phyloP scores from a whole-genome alignment of 2,888 invertebrate species.

The Smittia aterrima region DNA sequence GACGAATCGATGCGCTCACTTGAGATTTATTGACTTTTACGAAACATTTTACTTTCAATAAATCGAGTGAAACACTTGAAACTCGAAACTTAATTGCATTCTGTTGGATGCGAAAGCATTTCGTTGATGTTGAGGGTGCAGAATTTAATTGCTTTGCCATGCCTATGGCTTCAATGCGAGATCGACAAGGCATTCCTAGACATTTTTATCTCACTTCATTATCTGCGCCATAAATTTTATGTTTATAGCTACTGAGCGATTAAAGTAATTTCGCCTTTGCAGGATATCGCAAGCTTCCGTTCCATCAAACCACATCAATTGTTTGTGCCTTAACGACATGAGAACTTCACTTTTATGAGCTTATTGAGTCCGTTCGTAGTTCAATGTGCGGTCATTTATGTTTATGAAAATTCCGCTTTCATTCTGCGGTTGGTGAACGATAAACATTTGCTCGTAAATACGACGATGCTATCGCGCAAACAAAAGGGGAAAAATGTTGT shows the following conservation, averaged over 20 bases:
- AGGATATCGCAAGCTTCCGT: not conserved
- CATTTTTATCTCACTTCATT: conserved; percentile 40
- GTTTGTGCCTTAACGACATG: conserved; percentile 1
- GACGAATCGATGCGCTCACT: not conserved
- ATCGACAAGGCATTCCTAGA: not conserved
- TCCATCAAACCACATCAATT: conserved; percentile 1
- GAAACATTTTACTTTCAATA: not conserved
- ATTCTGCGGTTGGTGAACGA: not conserved
- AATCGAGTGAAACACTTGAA: not conserved
- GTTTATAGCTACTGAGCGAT: conserved; percentile 36
- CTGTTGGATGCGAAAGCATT: not conserved
- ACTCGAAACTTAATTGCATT: not conserved
- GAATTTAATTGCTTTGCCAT: not conserved
- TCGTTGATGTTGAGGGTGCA: not conserved
- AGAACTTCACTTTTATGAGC: conserved; percentile 14
- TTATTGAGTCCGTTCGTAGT: conserved; percentile 2
- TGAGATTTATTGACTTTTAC: conserved; percentile 8
- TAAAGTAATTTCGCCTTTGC: conserved; percentile 32
- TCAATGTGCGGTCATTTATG: conserved; percentile 3
- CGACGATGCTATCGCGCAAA: not conserved
- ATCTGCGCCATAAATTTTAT: conserved; percentile 39
- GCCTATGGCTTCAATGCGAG: not conserved
- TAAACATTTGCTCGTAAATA: not conserved
- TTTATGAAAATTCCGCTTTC: conserved; percentile 23
- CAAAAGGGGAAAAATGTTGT: not conserved